A percentile compares a stretch with the other conserved stretches of the same genome.
Conservation (phyloP, 2,888 invertebrate genomes). For the Crematogaster levior region DNA sequence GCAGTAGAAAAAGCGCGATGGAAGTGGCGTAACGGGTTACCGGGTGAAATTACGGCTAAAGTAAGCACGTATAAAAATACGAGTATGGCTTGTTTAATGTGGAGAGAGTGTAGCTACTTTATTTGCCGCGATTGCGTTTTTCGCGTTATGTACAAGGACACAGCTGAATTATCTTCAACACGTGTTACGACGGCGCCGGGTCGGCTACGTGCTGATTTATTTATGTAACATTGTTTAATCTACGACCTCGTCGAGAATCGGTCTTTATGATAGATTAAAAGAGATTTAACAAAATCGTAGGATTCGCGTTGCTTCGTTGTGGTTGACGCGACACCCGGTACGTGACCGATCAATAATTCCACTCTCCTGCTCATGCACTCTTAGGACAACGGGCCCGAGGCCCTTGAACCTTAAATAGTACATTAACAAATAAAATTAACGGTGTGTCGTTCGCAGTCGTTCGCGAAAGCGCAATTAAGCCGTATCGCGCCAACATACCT, state of each 20-base stretch:
- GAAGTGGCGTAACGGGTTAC: conserved; percentile 9
- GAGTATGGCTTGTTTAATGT: conserved; percentile 40
- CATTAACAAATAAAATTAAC: conserved; percentile 66
- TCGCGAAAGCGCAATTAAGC: conserved; percentile 22
- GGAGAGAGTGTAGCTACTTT: neutral
- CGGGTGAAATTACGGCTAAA: conserved; percentile 24
- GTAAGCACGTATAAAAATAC: conserved; percentile 48
- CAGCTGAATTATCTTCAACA: conserved; percentile 43
- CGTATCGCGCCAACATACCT: neutral
- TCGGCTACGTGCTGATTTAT: conserved; percentile 5
- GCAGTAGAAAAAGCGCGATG: conserved; percentile 16
- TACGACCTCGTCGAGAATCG: too few relatives aligned
- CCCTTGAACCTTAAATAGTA: conserved; percentile 57
- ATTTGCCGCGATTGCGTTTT: conserved; percentile 32
- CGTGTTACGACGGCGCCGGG: neutral
- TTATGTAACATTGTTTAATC: conserved; percentile 31
- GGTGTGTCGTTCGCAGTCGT: conserved; percentile 42
- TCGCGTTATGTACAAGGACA: neutral
- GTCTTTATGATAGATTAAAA: neutral
- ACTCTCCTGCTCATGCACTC: conserved; percentile 45
- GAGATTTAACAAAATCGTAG: conserved; percentile 8
- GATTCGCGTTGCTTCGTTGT: neutral
- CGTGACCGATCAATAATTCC: conserved; percentile 62
- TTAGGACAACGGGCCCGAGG: conserved; percentile 52
- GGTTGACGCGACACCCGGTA: conserved; percentile 42